phyloP scores from a whole-genome alignment of 2,888 invertebrate genomes.

The Thalpophila matura region DNA sequence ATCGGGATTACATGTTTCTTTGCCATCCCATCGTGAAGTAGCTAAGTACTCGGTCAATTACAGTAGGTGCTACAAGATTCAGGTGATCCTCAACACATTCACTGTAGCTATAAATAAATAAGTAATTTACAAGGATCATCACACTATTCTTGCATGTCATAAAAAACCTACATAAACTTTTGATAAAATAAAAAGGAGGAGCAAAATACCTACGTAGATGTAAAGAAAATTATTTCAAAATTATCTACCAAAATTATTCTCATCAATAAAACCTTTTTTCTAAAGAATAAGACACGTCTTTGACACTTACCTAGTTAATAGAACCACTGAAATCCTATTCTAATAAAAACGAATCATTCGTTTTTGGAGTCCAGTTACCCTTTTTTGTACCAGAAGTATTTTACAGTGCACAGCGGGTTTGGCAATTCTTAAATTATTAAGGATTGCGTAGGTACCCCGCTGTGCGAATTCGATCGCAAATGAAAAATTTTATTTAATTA shows the following conservation, averaged over 20 bases:
- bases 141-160: neutral
- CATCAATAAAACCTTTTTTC: no score
- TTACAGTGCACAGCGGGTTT: no score
- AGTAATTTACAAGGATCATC: neutral
- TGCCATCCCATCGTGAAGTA: conserved; percentile 2
- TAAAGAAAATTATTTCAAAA: no score
- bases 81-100: neutral
- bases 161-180: no score
- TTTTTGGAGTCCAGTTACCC: neutral
- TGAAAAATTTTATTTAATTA: conserved; percentile 20
- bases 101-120: neutral
- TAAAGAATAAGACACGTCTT: no score
- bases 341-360: neutral
- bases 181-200: no score
- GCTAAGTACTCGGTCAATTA: neutral
- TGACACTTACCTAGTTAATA: no score
- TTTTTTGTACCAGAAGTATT: conserved; percentile 14
- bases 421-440: no score
- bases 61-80: neutral
- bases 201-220: no score
- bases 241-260: no score
- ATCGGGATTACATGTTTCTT: conserved; percentile 36
- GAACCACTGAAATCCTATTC: neutral
- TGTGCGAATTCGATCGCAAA: conserved; percentile 20
- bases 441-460: no score